Base-by-base conservation (phyloP, 2,888 invertebrate genomes). In the Proisotoma minuta region DNA sequence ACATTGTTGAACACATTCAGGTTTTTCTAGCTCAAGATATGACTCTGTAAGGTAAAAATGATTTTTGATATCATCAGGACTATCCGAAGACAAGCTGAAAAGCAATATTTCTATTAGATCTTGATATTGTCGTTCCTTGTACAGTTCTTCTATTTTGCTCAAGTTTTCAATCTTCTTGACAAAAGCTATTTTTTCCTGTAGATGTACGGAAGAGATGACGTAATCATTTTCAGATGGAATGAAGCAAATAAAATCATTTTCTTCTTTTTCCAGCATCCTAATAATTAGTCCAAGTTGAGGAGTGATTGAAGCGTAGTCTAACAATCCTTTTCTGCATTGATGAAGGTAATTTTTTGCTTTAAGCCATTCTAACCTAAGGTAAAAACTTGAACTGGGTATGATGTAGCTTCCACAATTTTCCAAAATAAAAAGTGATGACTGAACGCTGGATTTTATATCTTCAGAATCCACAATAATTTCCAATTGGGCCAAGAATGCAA, bases 81-180 rank as follows among this genome's bases (percentile, higher is more conserved):
- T 22, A 18, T 62, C 63, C 1, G 56, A 43, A 24, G 54, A 50
- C 12, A 66, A 27, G 26, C 66, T 67, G 18, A 60, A 54, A 1
- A 59, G 47, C 0, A 89, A 78, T 68, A 89, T 85, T 20, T 81
- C 78, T 20, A 86, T 81, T 0, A 89, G 82, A 73, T 87, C 85
- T 22, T 82, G 79, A 75, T 85, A 89, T 56, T 82, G 81, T 47
- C 84, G 82, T 20, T 80, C 80, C 23, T 85, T 83, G 76, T 84
- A 87, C n/a, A 88, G 78, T 60, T 82, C 81, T 76, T 62, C 67
- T 8, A 72, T 66, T 8, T 62, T 51, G 50, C 64, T 69, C n/a
- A 69, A 56, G 27, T 69, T 72, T 49, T 72, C 63, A 67, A 72
- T 66, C 53, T 68, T 65, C 3, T 69, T 40, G 1, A 71, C 61